Evolutionary conservation across 2,797 vertebrate species (phyloP).

Genomic region (Cyprinella venusta): DNA sequence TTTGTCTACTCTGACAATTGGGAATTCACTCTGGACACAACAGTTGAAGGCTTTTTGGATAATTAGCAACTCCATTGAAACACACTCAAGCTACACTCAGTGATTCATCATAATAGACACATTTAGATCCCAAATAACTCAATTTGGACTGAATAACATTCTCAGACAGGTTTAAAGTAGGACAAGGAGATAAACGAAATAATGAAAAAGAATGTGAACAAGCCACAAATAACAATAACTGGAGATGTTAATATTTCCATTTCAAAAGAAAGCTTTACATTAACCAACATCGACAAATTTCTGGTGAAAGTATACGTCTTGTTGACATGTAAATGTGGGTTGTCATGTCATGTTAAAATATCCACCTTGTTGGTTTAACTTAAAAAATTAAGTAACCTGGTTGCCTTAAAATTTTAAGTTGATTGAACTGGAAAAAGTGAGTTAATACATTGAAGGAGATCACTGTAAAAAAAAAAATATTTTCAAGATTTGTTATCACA

Average conservation of each 20-base stretch:
- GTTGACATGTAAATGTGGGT: too few relatives aligned
- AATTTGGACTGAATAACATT: not conserved
- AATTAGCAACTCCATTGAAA: constrained; percentile 28
- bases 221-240: not conserved
- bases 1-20: constrained; percentile 51
- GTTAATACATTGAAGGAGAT: too few relatives aligned
- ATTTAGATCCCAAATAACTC: constrained; percentile 31
- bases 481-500: too few relatives aligned
- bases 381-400: too few relatives aligned
- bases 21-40: constrained; percentile 36
- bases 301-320: too few relatives aligned
- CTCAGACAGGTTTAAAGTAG: not conserved
- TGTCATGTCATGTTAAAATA: too few relatives aligned
- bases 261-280: not conserved
- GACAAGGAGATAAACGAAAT: not conserved
- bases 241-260: not conserved
- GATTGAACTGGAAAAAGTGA: too few relatives aligned
- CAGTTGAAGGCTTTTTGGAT: constrained; percentile 11
- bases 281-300: too few relatives aligned
- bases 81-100: constrained; percentile 1
- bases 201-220: not conserved
- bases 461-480: too few relatives aligned
- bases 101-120: constrained; percentile 37
- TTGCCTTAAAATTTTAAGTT: too few relatives aligned
- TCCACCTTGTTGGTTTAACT: too few relatives aligned